Base-by-base conservation (phyloP, 2,888 invertebrate species). In the Mycogona germanica region DNA sequence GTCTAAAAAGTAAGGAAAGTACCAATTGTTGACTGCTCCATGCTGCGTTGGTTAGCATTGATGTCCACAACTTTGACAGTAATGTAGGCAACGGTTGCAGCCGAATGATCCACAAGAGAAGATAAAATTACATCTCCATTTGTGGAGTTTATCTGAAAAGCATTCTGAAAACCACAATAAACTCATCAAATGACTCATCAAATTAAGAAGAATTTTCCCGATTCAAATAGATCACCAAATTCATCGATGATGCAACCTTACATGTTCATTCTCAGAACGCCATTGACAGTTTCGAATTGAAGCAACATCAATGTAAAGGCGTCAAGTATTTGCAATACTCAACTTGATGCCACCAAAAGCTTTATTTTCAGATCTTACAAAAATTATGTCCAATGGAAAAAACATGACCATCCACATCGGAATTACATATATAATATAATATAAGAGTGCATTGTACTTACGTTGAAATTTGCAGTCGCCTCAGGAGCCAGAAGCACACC, bases 81-180 rank as follows among this genome's bases (percentile, higher is more conserved):
- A n/a, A 87, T 68, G 58, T 82, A 82, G 0, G 85, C 75, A 5
- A 84, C 81, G 1, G 85, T 82, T 1, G 81, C 81, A 59, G 79
- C 76, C 65, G 83, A 82, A 61, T 84, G 84, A 61, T 82, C 79
- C 53, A 87, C 66, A 1, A 76, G 74, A 14, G 77, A 77, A 56
- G 81, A 81, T 0, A 87, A 80, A 17, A 72, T 70, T 60, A 87
- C 78, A 64, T 78, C 76, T 12, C 87, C 87, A 0, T 76, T 78
- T 1, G 76, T 74, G 55, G 78, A 75, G 64, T 85, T 76, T n/a
- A 87, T 80, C 41, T 76, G 76, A 55, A 50, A 63, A 59, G 58
- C 51, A 35, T 55, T 32, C 28, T 29, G 9, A 12, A 12, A 26
- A 6, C 40, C 7, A 40, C 19, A 14, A 14, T 21, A 40, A 40